Percentiles rank a stretch among this genome's conserved stretches.
These are phyloP conservation scores for Propithecus deckenii DNA, from an alignment of 2,797 vertebrate species.

Conservation along the genomic window DNA sequence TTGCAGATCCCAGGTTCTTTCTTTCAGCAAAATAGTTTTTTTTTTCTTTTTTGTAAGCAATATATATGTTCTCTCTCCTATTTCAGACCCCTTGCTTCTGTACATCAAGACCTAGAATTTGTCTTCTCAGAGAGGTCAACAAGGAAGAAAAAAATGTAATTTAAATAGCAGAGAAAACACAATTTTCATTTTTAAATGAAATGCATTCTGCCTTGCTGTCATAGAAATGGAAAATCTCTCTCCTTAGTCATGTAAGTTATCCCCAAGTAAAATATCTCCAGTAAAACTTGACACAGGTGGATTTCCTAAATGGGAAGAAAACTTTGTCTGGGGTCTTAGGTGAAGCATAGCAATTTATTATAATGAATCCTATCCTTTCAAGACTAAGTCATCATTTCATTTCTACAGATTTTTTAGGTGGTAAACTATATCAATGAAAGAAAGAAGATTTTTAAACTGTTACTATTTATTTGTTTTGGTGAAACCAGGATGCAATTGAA, in stretches of 20 bases:
- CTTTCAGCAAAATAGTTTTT: neutral
- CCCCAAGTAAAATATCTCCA: neutral
- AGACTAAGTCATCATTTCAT: neutral
- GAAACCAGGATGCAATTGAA: neutral
- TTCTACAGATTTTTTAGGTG: neutral
- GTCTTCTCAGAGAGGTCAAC: neutral
- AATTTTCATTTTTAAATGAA: constrained; percentile 38
- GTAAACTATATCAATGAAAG: neutral
- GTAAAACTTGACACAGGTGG: neutral
- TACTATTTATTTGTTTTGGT: neutral
- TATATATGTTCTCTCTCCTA: neutral
- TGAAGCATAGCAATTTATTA: neutral
- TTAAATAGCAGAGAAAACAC: neutral
- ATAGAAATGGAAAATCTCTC: neutral
- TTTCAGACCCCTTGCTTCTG: constrained; percentile 1
- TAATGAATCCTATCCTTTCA: neutral
- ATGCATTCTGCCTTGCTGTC: neutral
- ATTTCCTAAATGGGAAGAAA: neutral
- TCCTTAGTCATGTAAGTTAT: neutral
- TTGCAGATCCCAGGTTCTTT: neutral
- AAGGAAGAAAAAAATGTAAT: neutral
- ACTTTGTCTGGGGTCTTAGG: neutral
- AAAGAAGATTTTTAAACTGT: neutral
- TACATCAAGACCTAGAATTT: neutral
- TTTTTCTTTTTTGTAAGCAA: neutral